Conservation (phyloP, 53 echinoderm and acorn worm genomes). For the Echinarachnius parma region DNA sequence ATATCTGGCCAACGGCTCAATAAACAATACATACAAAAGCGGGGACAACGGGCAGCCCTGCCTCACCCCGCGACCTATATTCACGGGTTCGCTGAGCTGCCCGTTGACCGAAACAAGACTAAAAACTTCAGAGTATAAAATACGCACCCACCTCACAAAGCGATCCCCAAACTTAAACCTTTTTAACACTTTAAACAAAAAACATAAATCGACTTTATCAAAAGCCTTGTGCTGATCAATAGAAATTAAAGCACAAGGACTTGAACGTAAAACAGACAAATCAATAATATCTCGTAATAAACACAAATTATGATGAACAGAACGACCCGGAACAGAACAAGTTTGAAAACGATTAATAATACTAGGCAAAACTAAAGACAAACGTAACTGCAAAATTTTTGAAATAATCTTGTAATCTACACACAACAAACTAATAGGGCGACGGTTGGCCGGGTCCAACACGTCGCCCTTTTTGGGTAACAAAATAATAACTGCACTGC, state of each 20-base stretch:
- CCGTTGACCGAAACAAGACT: too few species aligned
- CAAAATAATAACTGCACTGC: conserved; percentile 52
- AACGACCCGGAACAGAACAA: conserved; percentile 57
- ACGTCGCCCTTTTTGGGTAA: conserved; percentile 59
- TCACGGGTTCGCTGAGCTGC: too few species aligned
- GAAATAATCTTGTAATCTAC: conserved; percentile 63
- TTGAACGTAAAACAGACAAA: not conserved
- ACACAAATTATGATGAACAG: conserved; percentile 53
- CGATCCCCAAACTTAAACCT: too few species aligned
- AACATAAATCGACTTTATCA: conserved; percentile 52
- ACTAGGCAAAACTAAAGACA: conserved; percentile 14
- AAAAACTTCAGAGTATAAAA: too few species aligned
- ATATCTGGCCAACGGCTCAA: conserved; percentile 5
- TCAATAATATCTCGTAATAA: conserved; percentile 54
- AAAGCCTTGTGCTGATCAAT: conserved; percentile 56
- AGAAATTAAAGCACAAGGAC: conserved; percentile 38
- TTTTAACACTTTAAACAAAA: too few species aligned
- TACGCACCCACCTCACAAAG: too few species aligned
- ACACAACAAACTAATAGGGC: conserved; percentile 58
- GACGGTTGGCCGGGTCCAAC: conserved; percentile 39
- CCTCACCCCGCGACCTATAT: too few species aligned
- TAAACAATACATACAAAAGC: conserved; percentile 25
- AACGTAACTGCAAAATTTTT: conserved; percentile 36
- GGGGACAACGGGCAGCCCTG: conserved; percentile 20
- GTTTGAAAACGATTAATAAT: conserved; percentile 44